Base-by-base conservation (phyloP, 2,797 vertebrate species). In the Peromyscus eremicus region DNA sequence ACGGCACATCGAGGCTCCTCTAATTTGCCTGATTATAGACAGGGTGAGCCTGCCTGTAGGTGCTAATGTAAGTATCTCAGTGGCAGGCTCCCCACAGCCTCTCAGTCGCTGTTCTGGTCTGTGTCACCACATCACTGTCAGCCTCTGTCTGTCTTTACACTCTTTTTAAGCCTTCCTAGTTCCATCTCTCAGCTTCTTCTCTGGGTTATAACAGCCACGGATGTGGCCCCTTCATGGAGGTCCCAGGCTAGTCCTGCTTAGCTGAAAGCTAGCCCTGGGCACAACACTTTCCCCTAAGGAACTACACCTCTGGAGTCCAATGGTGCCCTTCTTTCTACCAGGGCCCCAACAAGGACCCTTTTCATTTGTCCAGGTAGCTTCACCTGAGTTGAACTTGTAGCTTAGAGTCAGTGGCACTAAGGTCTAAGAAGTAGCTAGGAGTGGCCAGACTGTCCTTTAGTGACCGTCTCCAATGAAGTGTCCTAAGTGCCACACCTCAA, bases 21-120 rank as follows among this genome's bases (percentile, higher is more conserved):
- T 86, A 91, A 80, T 91, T 55, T 83, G 66, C 79, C 92, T 89
- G 79, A 91, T 92, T 90, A 49, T 49, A 64, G 85, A 25, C 25
- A 95, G 29, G 17, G 49, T 19, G 29, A 81, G 68, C 46, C 0
- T 64, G 27, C 29, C 25, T 70, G 34, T 79, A 52, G 55, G 73
- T 57, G 79, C 82, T 83, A 73, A 60, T 77, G 37, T 81, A 52
- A 60, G 29, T 55, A 21, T 29, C 40, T 76, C 27, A 10, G 25
- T 12, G 0, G 7, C 37, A 77, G 83, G 52, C 57, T 86, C 40
- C 71, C 73, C 34, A 11, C 84, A 87, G 29, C 71, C 40, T 82
- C 55, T 64, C 25, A 46, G 83, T n/a, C 29, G 29, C 52, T 79
- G 17, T 60, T 84, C 82, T 80, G 32, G 27, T 27, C 37, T 40